Base-by-base conservation (phyloP, 2,797 vertebrate genomes). In the Sebastes taczanowskii region DNA sequence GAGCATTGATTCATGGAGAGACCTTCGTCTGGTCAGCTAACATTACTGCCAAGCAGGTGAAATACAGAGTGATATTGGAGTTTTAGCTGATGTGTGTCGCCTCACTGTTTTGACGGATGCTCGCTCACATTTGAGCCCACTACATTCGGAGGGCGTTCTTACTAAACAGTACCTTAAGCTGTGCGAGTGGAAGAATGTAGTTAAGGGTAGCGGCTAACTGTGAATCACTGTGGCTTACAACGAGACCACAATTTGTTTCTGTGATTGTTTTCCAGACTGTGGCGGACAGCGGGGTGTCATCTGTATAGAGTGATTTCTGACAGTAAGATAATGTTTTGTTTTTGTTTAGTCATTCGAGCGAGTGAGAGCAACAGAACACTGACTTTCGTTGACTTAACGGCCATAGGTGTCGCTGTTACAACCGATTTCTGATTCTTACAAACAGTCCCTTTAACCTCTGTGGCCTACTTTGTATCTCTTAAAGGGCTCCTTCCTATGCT, bases 81-180 rank as follows among this genome's bases (percentile, higher is more conserved):
- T 42, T 42, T 42, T 42, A 42, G 38, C 38, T 42, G 38, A 42
- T 16, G 38, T 42, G 38, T 42, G 38, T 42, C 0, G 14, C 38
- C 38, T 42, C 38, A 42, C 38, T 16, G 38, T 42, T 16, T 42
- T 42, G 38, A 42, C 38, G 13, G 14, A 42, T 42, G 38, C 38
- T 42, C 6, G 6, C 38, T 42, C 38, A 42, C 38, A 42, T 27
- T 27, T 27, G 25, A 27, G 25, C 25, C 63, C 77, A 70, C 85
- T 69, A 82, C 86, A 82, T 80, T 84, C 52, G 9, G 65, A 82
- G 58, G 83, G 80, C 59, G 14, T 84, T 86, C 75, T 79, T 72
- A 71, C 77, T 73, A 74, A 91, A 87, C 65, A 71, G 73, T 89
- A 94, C 90, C 84, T 93, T 89, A 88, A 90, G 85, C 89, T 89